phyloP scores from a whole-genome alignment of 2,113 vertebrate species.

The Empidonax traillii region DNA sequence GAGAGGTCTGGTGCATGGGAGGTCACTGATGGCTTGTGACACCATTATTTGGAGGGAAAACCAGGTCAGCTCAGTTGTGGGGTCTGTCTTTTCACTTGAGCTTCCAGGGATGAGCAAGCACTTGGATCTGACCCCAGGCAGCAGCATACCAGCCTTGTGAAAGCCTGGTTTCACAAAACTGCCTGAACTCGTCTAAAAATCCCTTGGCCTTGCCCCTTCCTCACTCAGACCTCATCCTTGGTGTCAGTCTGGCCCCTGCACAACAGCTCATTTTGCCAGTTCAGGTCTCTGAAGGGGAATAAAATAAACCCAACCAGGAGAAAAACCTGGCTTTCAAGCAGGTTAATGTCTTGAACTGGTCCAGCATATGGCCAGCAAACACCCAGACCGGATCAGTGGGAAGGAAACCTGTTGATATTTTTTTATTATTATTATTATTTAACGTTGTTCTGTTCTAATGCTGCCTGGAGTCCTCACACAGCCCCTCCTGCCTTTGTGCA shows the following conservation, averaged over 20 bases:
- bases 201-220: neutral
- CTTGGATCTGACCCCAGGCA: neutral
- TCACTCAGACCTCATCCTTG: neutral
- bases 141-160: neutral
- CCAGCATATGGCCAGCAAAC: neutral
- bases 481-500: neutral
- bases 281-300: neutral
- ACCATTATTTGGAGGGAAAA: neutral
- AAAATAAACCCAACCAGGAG: neutral
- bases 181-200: neutral
- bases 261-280: neutral
- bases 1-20: neutral
- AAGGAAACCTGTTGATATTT: neutral
- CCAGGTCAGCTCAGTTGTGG: neutral
- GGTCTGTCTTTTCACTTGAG: neutral
- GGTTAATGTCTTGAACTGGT: neutral
- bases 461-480: neutral
- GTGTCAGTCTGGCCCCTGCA: neutral
- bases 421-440: neutral
- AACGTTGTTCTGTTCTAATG: neutral
- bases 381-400: neutral
- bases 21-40: neutral
- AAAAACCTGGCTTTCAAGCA: neutral
- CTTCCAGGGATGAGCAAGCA: neutral
- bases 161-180: neutral